Base-by-base conservation (phyloP, 2,113 vertebrate genomes). In the Lutjanus erythropterus region DNA sequence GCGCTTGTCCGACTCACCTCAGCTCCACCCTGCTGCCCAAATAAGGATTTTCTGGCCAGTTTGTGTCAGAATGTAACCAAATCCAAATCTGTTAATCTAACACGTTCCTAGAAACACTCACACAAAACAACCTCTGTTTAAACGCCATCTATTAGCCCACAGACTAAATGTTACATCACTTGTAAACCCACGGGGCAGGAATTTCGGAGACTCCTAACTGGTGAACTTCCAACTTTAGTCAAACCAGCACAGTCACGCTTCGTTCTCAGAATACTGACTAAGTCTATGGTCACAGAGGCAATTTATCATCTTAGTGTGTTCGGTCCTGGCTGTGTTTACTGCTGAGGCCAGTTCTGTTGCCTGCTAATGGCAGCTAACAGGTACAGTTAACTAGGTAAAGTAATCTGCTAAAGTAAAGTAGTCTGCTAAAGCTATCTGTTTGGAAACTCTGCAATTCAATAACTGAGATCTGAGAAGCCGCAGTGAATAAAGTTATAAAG, bases 51-150 rank as follows among this genome's bases (percentile, higher is more conserved):
- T 53, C 19, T 58, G 19, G 50, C 18, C 10, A 44, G 25, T 71
- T 67, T 65, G 10, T 70, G 53, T 50, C 46, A 73, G 4, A 70
- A 56, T 55, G 27, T 78, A 55, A 33, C 8, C 33, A 76, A 75
- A 75, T 67, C 35, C 35, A 31, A 46, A 72, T 70, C 47, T 67
- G 66, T 76, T 78, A 79, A 53, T 85, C 70, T 29, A 62, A 83
- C 68, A 49, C 19, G 37, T 65, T 80, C 50, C 21, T 55, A 76
- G 69, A 81, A 84, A 75, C 72, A 61, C 47, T 53, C n/a, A 33
- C 66, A 79, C 66, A 80, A 73, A 78, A 80, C 61, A 72, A 33
- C 70, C 70, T 59, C 35, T 33, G 49, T 75, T 80, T 33, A 69
- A 80, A 66, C 47, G 52, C 23, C 53, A 71, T 73, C 56, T 59